Evolutionary conservation across 2,888 invertebrate genomes (phyloP).

Genomic region (Drosophila ustulata): DNA sequence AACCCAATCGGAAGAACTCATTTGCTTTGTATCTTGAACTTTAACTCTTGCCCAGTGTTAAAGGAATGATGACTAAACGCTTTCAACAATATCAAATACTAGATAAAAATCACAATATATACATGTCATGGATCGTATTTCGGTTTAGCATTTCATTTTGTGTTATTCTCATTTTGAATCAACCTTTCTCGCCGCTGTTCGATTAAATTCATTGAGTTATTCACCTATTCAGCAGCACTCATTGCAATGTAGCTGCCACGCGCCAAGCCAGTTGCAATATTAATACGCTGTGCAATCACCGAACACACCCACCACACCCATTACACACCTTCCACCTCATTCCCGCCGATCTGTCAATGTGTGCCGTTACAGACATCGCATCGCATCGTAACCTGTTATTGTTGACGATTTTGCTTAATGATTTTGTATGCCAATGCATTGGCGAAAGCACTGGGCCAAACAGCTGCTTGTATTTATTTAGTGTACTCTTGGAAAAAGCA

Average conservation of each 20-base stretch:
- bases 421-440: slow-evolving; percentile 53
- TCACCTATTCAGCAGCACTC: slow-evolving; percentile 42
- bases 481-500: not conserved
- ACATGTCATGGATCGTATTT: not conserved
- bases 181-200: slow-evolving; percentile 51
- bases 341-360: slow-evolving; percentile 5
- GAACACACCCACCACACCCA: slow-evolving; percentile 40
- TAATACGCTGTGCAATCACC: slow-evolving; percentile 47
- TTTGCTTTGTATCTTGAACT: slow-evolving; percentile 77
- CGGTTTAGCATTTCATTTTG: slow-evolving; percentile 9
- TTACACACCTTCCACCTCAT: slow-evolving; percentile 35
- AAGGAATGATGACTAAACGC: slow-evolving; percentile 43
- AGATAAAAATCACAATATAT: slow-evolving; percentile 20
- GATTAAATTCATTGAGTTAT: slow-evolving; percentile 62
- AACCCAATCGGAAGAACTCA: slow-evolving; percentile 61
- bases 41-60: slow-evolving; percentile 52
- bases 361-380: slow-evolving; percentile 25
- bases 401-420: slow-evolving; percentile 55
- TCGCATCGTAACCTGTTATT: slow-evolving; percentile 51
- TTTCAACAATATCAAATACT: slow-evolving; percentile 26
- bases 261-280: slow-evolving; percentile 29
- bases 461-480: slow-evolving; percentile 46
- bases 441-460: slow-evolving; percentile 54
- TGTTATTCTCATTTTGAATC: slow-evolving; percentile 43
- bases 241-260: slow-evolving; percentile 56